Conservation (phyloP, 2,888 invertebrate genomes). For the Drosophila falleni region DNA sequence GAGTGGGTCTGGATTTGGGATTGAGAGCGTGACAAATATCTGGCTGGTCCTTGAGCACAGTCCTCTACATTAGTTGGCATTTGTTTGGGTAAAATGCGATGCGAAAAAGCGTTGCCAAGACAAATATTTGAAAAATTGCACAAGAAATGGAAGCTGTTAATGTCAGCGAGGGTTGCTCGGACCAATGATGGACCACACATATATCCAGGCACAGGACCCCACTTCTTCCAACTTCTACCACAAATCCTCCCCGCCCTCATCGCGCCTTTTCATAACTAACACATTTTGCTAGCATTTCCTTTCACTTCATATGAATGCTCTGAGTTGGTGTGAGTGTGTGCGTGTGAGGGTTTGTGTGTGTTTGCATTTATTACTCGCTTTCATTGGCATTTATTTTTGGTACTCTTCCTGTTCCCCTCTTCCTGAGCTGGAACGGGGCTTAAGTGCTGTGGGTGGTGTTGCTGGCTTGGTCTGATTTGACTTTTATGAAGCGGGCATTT, state of each 20-base stretch:
- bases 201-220: conserved; percentile 28
- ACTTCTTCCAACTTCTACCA: conserved; percentile 36
- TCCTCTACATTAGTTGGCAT: conserved; percentile 66
- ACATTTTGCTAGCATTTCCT: conserved; percentile 62
- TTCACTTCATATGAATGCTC: conserved; percentile 45
- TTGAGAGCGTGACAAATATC: conserved; percentile 65
- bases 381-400: conserved; percentile 78
- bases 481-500: conserved; percentile 39
- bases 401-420: conserved; percentile 22
- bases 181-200: conserved; percentile 11
- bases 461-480: conserved; percentile 50
- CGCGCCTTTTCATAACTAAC: conserved; percentile 63
- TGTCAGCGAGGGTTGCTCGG: conserved; percentile 46
- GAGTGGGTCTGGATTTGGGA: neutral
- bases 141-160: conserved; percentile 65
- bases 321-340: conserved; percentile 10
- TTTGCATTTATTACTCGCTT: conserved; percentile 77
- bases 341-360: conserved; percentile 37
- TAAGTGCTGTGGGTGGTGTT: conserved; percentile 48
- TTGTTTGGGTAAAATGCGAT: conserved; percentile 55
- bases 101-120: conserved; percentile 40
- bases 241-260: conserved; percentile 3
- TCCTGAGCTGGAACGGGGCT: neutral
- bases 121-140: conserved; percentile 77
- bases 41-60: conserved; percentile 61